Evolutionary conservation across 2,797 vertebrate genomes (phyloP).

Genomic region (Eidolon dupreanum): DNA sequence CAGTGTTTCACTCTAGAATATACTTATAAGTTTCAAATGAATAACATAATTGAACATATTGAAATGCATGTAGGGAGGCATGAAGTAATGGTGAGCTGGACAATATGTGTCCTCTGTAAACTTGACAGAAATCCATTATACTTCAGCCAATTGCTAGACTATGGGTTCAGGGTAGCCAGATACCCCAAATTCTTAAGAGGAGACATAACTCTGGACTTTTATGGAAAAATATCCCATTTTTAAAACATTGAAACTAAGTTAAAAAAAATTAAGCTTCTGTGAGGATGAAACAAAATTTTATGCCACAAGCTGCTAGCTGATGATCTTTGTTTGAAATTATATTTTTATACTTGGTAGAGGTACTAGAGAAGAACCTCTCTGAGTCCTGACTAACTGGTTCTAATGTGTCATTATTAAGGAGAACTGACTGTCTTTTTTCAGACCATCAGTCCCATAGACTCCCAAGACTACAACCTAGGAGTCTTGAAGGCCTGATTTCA

Average conservation of each 20-base stretch:
- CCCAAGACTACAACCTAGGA: not conserved
- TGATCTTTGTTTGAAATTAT: not conserved
- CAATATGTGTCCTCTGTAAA: not conserved
- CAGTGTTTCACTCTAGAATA: not conserved
- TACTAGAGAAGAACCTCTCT: not conserved
- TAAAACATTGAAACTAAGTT: conserved; percentile 11
- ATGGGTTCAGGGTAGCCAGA: not conserved
- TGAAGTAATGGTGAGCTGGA: not conserved
- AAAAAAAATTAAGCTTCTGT: not conserved
- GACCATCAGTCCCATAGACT: not conserved
- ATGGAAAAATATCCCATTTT: conserved; percentile 14
- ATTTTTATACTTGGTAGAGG: not conserved
- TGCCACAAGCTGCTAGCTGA: not conserved
- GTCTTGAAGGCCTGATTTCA: not conserved
- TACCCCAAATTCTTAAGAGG: not conserved
- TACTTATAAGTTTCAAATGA: not conserved
- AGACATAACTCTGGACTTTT: conserved; percentile 23
- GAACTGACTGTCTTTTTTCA: not conserved
- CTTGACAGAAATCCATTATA: not conserved
- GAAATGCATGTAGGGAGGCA: not conserved
- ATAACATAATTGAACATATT: not conserved
- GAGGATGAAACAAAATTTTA: conserved; percentile 2
- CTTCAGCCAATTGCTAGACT: not conserved
- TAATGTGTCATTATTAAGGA: not conserved
- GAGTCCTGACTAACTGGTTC: not conserved